These are phyloP conservation scores for Bucorvus abyssinicus DNA, from an alignment of 2,797 vertebrate species.

Conservation along the genomic window DNA sequence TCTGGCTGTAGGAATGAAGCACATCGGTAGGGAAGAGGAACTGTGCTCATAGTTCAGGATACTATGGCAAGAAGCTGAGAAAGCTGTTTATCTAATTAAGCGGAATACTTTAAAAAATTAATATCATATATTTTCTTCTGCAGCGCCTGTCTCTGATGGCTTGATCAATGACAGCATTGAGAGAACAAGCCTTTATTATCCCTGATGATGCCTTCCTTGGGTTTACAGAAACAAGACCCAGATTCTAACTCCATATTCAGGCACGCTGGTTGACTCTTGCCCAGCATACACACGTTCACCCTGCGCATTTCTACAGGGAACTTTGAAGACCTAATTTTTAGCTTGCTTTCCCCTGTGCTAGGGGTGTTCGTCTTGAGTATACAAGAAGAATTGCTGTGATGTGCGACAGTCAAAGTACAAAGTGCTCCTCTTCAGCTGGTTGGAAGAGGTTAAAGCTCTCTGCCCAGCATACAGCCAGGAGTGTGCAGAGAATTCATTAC, in stretches of 20 bases:
- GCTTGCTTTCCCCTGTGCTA: neutral
- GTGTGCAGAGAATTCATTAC: neutral
- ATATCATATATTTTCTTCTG: neutral
- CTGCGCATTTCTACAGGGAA: neutral
- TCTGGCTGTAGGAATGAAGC: neutral
- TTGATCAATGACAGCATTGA: neutral
- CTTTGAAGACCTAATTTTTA: neutral
- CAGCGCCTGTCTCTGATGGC: neutral
- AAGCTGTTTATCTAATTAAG: neutral
- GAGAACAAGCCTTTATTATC: neutral
- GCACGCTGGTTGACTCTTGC: neutral
- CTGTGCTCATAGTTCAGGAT: neutral
- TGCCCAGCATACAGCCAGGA: neutral
- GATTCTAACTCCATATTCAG: neutral
- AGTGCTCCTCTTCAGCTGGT: neutral
- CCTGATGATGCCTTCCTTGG: neutral
- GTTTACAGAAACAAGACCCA: neutral
- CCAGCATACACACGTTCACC: accelerated
- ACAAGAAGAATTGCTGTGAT: neutral
- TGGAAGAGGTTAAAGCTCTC: neutral
- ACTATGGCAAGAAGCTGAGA: neutral
- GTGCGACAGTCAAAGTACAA: neutral
- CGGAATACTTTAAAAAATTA: neutral
- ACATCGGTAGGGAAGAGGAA: neutral
- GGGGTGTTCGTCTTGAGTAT: neutral